A percentile compares a stretch with the other conserved stretches of the same genome.
These are phyloP conservation scores for Ametastegia equiseti DNA, from an alignment of 2,888 invertebrate genomes.

Conservation along the genomic window DNA sequence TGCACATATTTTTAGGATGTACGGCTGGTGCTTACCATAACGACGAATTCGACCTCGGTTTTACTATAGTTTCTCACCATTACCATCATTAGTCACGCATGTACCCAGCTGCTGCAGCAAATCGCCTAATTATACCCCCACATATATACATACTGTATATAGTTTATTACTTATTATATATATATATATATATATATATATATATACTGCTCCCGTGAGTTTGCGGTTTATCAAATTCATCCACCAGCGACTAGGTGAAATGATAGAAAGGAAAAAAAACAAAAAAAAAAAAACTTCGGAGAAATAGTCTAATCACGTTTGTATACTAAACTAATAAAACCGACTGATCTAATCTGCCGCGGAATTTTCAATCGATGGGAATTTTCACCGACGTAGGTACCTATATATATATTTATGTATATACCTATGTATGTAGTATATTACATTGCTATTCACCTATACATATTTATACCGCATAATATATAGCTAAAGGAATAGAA, in stretches of 20 bases:
- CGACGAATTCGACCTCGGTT: not conserved
- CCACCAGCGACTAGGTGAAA: not conserved
- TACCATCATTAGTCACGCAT: not conserved
- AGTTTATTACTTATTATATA: too few species aligned
- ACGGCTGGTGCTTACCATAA: not conserved
- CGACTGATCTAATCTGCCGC: not conserved
- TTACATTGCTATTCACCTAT: not conserved
- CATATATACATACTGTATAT: too few species aligned
- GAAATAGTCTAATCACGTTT: not conserved
- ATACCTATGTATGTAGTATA: not conserved
- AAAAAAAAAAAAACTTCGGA: too few species aligned
- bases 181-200: too few species aligned
- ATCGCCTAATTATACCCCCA: not conserved
- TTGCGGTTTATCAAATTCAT: not conserved
- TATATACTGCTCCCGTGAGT: not conserved
- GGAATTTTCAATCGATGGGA: not conserved
- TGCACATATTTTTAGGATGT: not conserved
- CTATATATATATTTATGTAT: too few species aligned
- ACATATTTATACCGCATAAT: too few species aligned
- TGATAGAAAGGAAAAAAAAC: not conserved
- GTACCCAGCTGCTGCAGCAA: not conserved
- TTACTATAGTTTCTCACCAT: not conserved
- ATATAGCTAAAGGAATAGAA: not conserved
- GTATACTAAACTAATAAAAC: not conserved
- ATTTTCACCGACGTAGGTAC: too few species aligned